Conservation (phyloP, 2,888 invertebrate species). For the Scrobipalpa costella region DNA sequence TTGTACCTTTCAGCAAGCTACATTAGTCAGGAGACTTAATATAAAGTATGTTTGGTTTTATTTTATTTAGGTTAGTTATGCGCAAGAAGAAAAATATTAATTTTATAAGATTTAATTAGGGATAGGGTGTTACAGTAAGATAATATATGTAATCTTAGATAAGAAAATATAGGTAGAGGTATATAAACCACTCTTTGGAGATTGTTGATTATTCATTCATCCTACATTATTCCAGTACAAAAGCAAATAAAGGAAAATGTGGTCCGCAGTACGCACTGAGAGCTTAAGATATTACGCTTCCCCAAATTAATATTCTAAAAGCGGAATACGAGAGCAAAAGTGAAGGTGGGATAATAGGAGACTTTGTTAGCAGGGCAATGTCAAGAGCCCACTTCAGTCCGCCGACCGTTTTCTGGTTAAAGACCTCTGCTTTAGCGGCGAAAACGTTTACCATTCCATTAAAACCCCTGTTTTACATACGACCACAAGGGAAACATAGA, state of each 20-base stretch:
- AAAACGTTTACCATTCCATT: constrained; percentile 43
- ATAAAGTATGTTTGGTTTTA: too few species aligned
- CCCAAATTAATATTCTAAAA: constrained; percentile 27
- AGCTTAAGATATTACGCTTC: not conserved
- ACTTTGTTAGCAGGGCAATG: constrained; percentile 25
- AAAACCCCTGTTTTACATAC: constrained; percentile 42
- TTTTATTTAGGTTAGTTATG: too few species aligned
- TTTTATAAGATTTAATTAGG: too few species aligned
- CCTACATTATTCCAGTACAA: not conserved
- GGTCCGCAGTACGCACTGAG: not conserved
- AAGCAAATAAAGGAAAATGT: not conserved
- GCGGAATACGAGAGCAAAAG: constrained; percentile 6
- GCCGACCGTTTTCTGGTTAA: constrained; percentile 40
- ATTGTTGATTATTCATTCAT: too few species aligned
- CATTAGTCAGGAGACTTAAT: too few species aligned
- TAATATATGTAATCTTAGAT: too few species aligned
- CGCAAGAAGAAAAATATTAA: too few species aligned
- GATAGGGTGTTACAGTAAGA: too few species aligned
- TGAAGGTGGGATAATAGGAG: constrained; percentile 21
- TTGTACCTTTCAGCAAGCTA: too few species aligned
- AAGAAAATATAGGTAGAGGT: too few species aligned
- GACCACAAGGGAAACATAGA: not conserved
- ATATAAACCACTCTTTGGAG: too few species aligned
- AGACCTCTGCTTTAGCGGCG: constrained; percentile 39
- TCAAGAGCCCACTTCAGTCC: constrained; percentile 27